Percentiles rank a stretch among this genome's conserved stretches.
These are phyloP conservation scores for Chloroclysta siterata DNA, from an alignment of 2,888 invertebrate genomes.

Conservation along the genomic window DNA sequence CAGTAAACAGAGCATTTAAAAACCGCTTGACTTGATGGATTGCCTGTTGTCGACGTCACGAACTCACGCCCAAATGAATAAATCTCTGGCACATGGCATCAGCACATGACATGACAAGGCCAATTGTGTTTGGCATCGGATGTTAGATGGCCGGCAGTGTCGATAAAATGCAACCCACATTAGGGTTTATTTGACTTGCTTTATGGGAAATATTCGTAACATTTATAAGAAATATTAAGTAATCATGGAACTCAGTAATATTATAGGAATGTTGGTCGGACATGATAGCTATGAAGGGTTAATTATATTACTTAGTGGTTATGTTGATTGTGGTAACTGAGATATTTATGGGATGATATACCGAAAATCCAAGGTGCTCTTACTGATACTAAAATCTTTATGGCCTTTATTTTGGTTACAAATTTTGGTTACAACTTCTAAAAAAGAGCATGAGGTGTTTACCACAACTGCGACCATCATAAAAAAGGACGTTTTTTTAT, in stretches of 20 bases:
- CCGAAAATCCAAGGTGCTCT: too few relatives aligned
- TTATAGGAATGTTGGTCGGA: conserved; percentile 10
- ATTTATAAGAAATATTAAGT: too few relatives aligned
- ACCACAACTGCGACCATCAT: too few relatives aligned
- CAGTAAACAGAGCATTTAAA: conserved; percentile 32
- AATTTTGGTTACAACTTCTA: too few relatives aligned
- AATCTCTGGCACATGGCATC: conserved; percentile 60
- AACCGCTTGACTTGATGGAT: conserved; percentile 52
- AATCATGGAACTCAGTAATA: too few relatives aligned
- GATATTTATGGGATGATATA: too few relatives aligned
- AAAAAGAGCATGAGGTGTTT: too few relatives aligned
- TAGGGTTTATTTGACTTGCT: not conserved
- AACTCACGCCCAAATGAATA: conserved; percentile 57
- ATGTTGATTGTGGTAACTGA: not conserved
- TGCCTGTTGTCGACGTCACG: conserved; percentile 46
- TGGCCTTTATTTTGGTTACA: too few relatives aligned
- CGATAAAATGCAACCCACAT: conserved; percentile 35
- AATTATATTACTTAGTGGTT: not conserved
- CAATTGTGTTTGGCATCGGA: conserved; percentile 62
- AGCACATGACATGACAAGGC: conserved; percentile 56
- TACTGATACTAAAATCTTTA: too few relatives aligned
- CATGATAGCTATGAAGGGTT: not conserved
- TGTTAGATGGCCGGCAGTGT: conserved; percentile 55
- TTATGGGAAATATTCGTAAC: too few relatives aligned
- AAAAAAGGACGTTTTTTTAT: too few relatives aligned